A percentile compares a stretch with the other conserved stretches of the same genome.
Evolutionary conservation across 2,113 vertebrate species (phyloP).

Genomic region (Vulpes vulpes): DNA sequence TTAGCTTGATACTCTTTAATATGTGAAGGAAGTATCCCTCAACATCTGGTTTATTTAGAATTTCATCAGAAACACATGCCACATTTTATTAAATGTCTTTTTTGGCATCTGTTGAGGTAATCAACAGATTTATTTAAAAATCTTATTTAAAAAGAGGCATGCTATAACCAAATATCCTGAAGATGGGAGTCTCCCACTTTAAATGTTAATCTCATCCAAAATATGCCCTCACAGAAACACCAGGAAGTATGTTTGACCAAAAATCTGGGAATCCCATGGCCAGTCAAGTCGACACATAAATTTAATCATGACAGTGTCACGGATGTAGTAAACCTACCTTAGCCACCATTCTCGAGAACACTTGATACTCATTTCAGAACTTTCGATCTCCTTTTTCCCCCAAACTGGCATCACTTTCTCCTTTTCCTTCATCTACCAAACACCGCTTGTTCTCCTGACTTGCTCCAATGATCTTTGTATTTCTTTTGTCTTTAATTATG

Average conservation of each 20-base stretch:
- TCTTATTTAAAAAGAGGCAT: background rate
- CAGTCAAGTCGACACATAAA: background rate
- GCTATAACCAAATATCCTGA: background rate
- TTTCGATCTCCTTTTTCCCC: background rate
- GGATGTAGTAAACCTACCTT: background rate
- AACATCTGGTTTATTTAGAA: background rate
- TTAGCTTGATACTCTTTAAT: background rate
- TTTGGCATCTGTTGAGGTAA: background rate
- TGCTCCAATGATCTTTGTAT: background rate
- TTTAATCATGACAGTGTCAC: background rate
- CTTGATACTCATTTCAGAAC: background rate
- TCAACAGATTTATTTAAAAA: background rate
- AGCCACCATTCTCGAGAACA: background rate
- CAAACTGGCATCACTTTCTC: background rate
- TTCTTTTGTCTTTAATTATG: background rate
- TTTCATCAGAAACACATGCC: constrained; percentile 21
- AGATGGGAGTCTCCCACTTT: background rate
- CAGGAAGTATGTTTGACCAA: background rate
- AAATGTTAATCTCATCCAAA: background rate
- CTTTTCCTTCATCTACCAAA: background rate
- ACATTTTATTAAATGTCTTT: background rate
- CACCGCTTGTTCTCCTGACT: background rate
- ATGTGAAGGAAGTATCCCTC: background rate
- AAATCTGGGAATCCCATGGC: background rate
- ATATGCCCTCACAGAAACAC: background rate